A percentile compares a stretch with the other conserved stretches of the same genome.
These are phyloP conservation scores for roundworm (Caenorhabditis elegans) DNA, from an alignment of 1,140 invertebrate genomes.

Conservation along the genomic window DNA sequence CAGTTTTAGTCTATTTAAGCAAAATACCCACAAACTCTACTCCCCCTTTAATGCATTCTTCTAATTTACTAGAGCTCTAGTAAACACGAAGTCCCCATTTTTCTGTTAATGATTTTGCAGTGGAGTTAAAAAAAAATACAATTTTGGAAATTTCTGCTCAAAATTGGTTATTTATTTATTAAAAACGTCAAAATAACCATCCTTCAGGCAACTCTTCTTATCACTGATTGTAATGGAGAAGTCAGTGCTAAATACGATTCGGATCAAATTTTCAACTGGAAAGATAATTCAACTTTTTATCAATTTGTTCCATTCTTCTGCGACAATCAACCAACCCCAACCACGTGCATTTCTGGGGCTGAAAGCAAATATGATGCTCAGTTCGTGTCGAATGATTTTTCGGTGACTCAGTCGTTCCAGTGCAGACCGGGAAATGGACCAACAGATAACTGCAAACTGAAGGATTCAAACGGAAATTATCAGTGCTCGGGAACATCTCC, in stretches of 20 bases:
- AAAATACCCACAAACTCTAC: no score
- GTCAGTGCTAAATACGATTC: slow-evolving; percentile 1
- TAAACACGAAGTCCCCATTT: no score
- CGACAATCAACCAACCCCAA: neutral
- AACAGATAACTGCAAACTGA: neutral
- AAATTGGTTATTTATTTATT: no score
- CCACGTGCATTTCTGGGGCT: neutral
- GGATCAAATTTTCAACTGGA: neutral
- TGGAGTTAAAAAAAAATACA: no score
- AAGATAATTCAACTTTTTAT: neutral
- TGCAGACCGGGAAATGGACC: neutral
- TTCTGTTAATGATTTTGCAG: no score
- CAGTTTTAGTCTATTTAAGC: no score
- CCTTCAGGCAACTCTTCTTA: neutral
- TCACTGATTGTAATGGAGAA: neutral
- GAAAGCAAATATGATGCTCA: slow-evolving; percentile 6
- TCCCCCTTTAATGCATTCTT: no score
- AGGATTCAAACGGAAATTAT: neutral
- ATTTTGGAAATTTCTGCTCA: no score
- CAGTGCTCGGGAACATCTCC: neutral
- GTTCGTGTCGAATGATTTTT: neutral
- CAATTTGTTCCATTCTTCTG: neutral
- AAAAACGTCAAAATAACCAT: neutral
- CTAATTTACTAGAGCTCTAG: no score
- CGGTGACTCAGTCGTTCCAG: neutral